Evolutionary conservation across 1,140 invertebrate genomes (phyloP).

Genomic region (Zeugodacus cucurbitae): DNA sequence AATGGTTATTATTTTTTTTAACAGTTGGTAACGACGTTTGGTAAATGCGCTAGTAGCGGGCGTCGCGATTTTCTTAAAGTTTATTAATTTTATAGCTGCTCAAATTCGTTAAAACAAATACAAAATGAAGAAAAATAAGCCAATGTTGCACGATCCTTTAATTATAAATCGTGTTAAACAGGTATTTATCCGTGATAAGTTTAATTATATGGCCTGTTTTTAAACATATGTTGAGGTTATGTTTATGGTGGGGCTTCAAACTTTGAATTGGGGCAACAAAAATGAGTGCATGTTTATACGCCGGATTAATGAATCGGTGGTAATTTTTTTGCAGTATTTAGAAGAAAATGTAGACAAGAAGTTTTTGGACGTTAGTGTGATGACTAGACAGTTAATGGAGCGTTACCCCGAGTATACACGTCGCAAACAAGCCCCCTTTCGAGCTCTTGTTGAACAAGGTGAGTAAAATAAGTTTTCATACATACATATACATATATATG

Average conservation of each 20-base stretch:
- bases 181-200: constrained; percentile 48
- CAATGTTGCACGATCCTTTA: constrained; percentile 56
- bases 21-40: neutral
- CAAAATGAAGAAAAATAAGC: constrained; percentile 61
- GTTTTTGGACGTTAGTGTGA: constrained; percentile 78
- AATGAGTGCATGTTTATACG: neutral
- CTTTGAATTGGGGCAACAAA: neutral
- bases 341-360: constrained; percentile 78
- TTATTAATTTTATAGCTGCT: neutral
- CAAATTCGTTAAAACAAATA: neutral
- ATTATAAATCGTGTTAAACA: constrained; percentile 63
- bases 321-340: constrained; percentile 67
- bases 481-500: neutral
- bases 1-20: neutral
- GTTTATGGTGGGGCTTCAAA: neutral
- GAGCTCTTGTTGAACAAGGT: constrained; percentile 73
- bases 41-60: neutral
- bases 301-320: neutral
- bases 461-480: constrained; percentile 49
- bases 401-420: constrained; percentile 77
- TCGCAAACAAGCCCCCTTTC: constrained; percentile 76
- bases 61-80: constrained; percentile 8
- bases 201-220: neutral
- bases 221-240: constrained; percentile 39
- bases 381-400: constrained; percentile 77